A percentile compares a stretch with the other conserved stretches of the same genome.
Conservation (phyloP, 2,797 vertebrate species). For the Thaleichthys pacificus region DNA sequence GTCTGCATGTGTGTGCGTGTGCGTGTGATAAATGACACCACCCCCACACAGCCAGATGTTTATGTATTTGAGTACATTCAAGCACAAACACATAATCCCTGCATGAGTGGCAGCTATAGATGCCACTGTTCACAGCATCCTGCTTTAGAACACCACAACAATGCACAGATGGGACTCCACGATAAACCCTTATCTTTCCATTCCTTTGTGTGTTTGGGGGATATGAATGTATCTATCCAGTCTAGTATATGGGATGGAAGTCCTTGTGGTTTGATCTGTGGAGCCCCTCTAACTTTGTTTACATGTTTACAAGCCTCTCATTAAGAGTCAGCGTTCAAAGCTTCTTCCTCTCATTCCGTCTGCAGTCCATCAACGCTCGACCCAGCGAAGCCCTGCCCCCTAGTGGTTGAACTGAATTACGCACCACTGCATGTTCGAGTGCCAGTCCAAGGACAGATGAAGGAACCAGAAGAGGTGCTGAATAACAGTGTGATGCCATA, state of each 20-base stretch:
- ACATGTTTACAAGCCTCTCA: conserved; percentile 63
- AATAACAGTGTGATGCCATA: background rate
- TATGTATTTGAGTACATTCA: background rate
- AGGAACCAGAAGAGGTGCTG: background rate
- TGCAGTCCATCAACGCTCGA: conserved; percentile 6
- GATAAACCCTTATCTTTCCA: too few relatives aligned
- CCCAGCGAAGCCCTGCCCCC: conserved; percentile 61
- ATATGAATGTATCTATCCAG: background rate
- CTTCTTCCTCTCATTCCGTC: background rate
- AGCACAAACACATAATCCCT: background rate
- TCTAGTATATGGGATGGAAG: background rate
- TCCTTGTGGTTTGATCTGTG: background rate
- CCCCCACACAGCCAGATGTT: background rate
- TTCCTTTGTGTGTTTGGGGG: background rate
- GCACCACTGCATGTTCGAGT: conserved; percentile 59
- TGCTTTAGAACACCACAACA: background rate
- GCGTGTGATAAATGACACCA: background rate
- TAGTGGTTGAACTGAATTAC: conserved; percentile 50
- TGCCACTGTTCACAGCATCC: too few relatives aligned
- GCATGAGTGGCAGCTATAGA: too few relatives aligned
- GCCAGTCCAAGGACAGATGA: conserved; percentile 39
- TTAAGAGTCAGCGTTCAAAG: conserved; percentile 52
- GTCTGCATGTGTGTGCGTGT: background rate
- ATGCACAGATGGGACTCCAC: background rate
- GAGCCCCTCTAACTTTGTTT: conserved; percentile 25